Percentiles rank a stretch among this genome's conserved stretches.
These are phyloP conservation scores for Muricea muricata DNA, from an alignment of 92 coral and sea anemone genomes.

Conservation along the genomic window DNA sequence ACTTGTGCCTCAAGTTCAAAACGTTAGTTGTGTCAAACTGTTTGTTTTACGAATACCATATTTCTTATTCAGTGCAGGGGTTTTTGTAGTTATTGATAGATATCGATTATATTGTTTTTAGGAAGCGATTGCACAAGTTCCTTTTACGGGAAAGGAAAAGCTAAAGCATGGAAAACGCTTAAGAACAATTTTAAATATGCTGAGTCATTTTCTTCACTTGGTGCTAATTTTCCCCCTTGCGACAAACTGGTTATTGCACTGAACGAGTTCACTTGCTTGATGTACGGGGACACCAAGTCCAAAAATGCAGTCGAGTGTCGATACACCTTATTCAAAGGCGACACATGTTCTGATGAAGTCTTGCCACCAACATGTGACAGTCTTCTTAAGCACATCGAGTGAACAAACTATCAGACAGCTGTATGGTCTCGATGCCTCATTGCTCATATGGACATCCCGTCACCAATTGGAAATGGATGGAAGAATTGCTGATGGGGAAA, in stretches of 20 bases:
- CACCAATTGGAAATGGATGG: constrained; percentile 48
- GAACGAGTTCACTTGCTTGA: constrained; percentile 27
- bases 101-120: too few species aligned
- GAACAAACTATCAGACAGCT: constrained; percentile 47
- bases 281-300: constrained; percentile 40
- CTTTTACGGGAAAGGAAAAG: constrained; percentile 36
- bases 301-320: constrained; percentile 33
- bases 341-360: constrained; percentile 50
- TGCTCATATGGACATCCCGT: constrained; percentile 27
- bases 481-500: not conserved
- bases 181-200: not conserved
- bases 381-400: constrained; percentile 27
- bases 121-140: constrained; percentile 41
- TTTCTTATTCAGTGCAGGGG: too few species aligned
- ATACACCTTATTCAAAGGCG: constrained; percentile 35
- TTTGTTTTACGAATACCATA: too few species aligned
- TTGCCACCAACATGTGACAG: constrained; percentile 48
- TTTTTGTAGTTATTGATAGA: too few species aligned
- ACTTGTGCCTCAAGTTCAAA: too few species aligned
- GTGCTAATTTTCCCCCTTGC: not conserved
- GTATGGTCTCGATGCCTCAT: constrained; percentile 29
- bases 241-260: constrained; percentile 14
- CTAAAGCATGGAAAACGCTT: constrained; percentile 23
- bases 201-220: constrained; percentile 12
- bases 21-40: too few species aligned